Base-by-base conservation (phyloP, 2,113 vertebrate genomes). In the Cynopterus brachyotis region DNA sequence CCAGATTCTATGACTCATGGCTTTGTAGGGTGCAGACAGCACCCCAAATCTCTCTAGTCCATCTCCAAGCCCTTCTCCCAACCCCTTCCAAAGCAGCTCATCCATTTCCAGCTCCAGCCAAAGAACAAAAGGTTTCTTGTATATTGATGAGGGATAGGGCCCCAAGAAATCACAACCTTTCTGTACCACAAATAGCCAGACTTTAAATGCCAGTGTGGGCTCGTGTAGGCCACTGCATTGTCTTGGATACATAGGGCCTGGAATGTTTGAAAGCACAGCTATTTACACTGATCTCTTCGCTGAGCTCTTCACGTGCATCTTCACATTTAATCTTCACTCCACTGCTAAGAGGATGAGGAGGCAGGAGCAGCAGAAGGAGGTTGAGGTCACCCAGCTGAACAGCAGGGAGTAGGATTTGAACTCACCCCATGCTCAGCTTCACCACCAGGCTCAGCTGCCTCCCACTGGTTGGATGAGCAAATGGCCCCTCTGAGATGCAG, bases 281-380 rank as follows among this genome's bases (percentile, higher is more conserved):
- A 42, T 80, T 70, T 37, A 53, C 30, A n/a, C 0, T 17, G 35
- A 53, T 19, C 8, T 35, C n/a, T 57, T 87, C 30, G 1, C 0
- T 17, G 30, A 53, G 15, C 8, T 35, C n/a, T 57, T 83, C 35
- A 1, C 0, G 2, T 0, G 0, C 37, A 24, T 64, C 11, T 12
- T 32, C 69, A 15, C 69, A 4, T 79, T 42, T 72, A 37, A 45
- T n/a, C 47, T 66, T 60, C 45, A 62, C 50, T 22, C 59, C 37
- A 35, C 9, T 13, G 30, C 50, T n/a, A 55, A n/a, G 40, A 82
- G 32, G 10, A 66, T 24, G 7, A 50, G 19, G 59, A 40, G 40
- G 40, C 66, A 28, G 37, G 1, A 30, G 76, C 28, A 2, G 13
- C 2, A 19, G 8, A 37, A 82, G 67, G 35, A 90, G 12, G 13